Conservation (phyloP, 2,797 vertebrate genomes). For the Tympanoctomys barrerae region DNA sequence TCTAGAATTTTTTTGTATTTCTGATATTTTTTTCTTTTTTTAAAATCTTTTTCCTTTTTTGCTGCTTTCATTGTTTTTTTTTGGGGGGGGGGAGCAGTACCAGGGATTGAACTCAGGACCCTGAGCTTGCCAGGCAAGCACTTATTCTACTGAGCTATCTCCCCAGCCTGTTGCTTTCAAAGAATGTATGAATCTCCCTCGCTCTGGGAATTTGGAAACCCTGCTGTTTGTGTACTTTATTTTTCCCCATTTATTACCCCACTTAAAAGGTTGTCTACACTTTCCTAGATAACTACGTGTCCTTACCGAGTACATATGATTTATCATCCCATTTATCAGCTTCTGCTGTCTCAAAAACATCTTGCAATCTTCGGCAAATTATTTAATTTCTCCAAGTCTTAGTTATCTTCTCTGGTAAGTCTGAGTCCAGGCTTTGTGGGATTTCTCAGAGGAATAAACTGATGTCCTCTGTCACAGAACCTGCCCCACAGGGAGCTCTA, state of each 20-base stretch:
- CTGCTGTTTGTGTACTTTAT: neutral
- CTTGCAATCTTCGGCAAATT: constrained; percentile 22
- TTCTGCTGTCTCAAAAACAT: neutral
- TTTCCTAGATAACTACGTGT: neutral
- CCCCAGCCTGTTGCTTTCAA: neutral
- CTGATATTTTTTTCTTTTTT: neutral
- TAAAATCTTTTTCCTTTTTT: neutral
- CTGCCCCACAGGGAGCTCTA: neutral
- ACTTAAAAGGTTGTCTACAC: neutral
- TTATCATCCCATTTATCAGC: neutral
- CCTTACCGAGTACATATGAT: neutral
- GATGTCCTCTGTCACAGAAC: neutral
- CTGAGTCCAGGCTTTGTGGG: neutral
- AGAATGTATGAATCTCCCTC: neutral
- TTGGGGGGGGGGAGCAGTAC: too few relatives aligned
- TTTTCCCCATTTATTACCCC: neutral
- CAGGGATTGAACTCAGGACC: too few relatives aligned
- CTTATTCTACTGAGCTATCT: too few relatives aligned
- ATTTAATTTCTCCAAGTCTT: neutral
- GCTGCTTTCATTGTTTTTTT: neutral
- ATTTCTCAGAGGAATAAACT: neutral
- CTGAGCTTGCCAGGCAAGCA: too few relatives aligned
- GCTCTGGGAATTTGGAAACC: neutral
- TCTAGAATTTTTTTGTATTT: constrained; percentile 3
- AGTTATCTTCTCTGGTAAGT: neutral